Evolutionary conservation across 2,113 vertebrate species (phyloP).

Genomic region (Pongo pygmaeus): DNA sequence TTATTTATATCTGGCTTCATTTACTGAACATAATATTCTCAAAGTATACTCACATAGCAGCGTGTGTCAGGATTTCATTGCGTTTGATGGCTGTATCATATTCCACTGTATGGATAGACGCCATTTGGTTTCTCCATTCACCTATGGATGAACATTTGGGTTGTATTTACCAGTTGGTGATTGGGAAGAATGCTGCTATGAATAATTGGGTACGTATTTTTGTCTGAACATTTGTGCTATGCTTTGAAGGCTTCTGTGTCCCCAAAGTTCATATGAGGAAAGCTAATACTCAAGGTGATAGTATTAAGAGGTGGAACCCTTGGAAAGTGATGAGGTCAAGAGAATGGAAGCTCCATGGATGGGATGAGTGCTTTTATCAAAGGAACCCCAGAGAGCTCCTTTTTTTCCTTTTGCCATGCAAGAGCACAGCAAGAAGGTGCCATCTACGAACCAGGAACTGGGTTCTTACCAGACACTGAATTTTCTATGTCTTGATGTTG

Average conservation of each 20-base stretch:
- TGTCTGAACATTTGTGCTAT: neutral
- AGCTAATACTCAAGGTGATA: no score
- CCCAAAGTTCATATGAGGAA: no score
- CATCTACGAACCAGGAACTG: no score
- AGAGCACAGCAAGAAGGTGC: no score
- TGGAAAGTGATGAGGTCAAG: no score
- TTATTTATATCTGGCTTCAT: neutral
- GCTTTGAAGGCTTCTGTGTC: neutral
- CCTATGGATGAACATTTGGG: neutral
- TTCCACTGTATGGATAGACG: neutral
- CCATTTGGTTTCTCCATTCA: neutral
- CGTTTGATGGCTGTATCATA: neutral
- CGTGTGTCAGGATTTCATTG: neutral
- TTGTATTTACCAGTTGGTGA: neutral
- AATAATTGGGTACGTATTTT: neutral
- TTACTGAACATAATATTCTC: neutral
- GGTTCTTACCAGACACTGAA: no score
- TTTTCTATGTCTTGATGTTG: no score
- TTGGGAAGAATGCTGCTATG: neutral
- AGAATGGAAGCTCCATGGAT: fast-evolving
- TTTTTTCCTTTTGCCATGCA: no score
- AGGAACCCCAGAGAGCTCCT: no score
- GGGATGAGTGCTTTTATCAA: no score
- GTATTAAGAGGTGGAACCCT: no score
- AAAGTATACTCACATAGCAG: neutral